Evolutionary conservation across 2,888 invertebrate genomes (phyloP).

Genomic region (Cosmia pyralina): DNA sequence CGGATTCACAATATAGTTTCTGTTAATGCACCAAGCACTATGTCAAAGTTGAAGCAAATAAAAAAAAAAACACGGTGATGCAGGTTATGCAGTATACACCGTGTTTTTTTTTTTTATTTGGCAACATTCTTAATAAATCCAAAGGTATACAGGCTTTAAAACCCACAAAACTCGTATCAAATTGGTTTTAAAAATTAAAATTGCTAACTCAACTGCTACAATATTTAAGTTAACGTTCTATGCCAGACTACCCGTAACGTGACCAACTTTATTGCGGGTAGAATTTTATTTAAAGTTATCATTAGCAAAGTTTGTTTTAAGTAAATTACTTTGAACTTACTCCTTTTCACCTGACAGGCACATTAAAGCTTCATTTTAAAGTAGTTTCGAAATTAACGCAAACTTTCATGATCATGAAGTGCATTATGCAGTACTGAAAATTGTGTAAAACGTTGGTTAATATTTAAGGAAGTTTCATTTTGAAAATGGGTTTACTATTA

Average conservation of each 20-base stretch:
- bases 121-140: too few species aligned
- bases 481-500: not conserved
- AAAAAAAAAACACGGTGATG: too few species aligned
- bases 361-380: slow-evolving; percentile 33
- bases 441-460: not conserved
- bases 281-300: slow-evolving; percentile 43
- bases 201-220: slow-evolving; percentile 4
- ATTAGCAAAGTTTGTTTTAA: slow-evolving; percentile 50
- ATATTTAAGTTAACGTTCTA: slow-evolving; percentile 15
- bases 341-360: slow-evolving; percentile 35
- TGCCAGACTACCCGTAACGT: slow-evolving; percentile 19
- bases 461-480: slow-evolving; percentile 14
- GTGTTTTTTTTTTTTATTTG: too few species aligned
- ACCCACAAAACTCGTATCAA: not conserved
- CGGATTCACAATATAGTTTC: too few species aligned
- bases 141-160: not conserved
- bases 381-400: slow-evolving; percentile 27
- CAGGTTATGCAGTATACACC: too few species aligned
- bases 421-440: slow-evolving; percentile 25
- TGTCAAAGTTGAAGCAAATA: too few species aligned
- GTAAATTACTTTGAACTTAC: slow-evolving; percentile 41
- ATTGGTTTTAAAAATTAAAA: slow-evolving; percentile 26
- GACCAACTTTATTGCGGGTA: slow-evolving; percentile 37
- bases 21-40: too few species aligned
- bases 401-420: slow-evolving; percentile 20